Evolutionary conservation across 2,797 vertebrate species (phyloP).

Genomic region (Sternarchorhynchus goeldii): DNA sequence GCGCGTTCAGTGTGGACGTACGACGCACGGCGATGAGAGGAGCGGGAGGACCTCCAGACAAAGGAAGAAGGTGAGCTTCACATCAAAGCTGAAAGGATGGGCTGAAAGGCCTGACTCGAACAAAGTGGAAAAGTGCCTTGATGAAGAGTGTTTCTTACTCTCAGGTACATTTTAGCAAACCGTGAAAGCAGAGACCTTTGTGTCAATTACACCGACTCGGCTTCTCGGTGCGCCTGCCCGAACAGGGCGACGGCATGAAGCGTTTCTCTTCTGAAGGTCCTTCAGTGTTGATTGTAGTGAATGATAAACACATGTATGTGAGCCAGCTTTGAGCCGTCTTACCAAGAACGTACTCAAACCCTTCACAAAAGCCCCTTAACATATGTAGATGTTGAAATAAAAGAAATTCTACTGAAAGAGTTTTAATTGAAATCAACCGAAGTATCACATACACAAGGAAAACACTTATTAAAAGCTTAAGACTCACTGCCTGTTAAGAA

Average conservation of each 20-base stretch:
- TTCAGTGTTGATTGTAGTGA: not conserved
- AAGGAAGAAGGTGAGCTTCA: slow-evolving; percentile 41
- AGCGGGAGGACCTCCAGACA: slow-evolving; percentile 52
- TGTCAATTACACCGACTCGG: slow-evolving; percentile 8
- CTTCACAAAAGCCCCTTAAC: not conserved
- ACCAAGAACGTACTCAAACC: not conserved
- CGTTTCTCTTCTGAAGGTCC: slow-evolving; percentile 33
- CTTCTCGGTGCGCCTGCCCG: slow-evolving; percentile 10
- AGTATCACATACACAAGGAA: no score
- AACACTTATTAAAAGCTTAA: no score
- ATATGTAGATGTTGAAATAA: no score
- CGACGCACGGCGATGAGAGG: not conserved
- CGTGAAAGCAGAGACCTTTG: slow-evolving; percentile 25
- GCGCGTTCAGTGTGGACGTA: not conserved
- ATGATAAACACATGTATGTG: not conserved
- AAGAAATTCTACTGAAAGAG: no score
- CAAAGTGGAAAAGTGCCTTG: slow-evolving; percentile 26
- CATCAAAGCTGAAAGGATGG: slow-evolving; percentile 43
- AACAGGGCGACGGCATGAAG: slow-evolving; percentile 26
- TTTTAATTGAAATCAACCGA: no score
- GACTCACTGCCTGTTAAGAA: no score
- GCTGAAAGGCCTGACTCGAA: slow-evolving; percentile 15
- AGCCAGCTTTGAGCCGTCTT: not conserved
- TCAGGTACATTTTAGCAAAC: slow-evolving; percentile 34
- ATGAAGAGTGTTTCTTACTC: slow-evolving; percentile 47